A percentile compares a stretch with the other conserved stretches of the same genome.
These are phyloP conservation scores for Thunnus albacares DNA, from an alignment of 2,797 vertebrate genomes.

Conservation along the genomic window DNA sequence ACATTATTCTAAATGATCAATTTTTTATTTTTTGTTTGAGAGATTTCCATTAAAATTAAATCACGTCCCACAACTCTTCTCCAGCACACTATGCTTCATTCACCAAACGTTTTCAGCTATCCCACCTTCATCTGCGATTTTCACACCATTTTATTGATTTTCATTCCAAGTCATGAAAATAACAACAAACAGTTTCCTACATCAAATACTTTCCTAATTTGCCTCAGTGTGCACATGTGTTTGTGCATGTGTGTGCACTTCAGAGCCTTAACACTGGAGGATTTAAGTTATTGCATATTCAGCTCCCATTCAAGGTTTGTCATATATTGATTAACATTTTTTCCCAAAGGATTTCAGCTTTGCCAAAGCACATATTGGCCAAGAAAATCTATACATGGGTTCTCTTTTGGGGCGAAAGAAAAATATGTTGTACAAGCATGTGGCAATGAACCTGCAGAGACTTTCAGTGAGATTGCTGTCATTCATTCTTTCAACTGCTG, in stretches of 20 bases:
- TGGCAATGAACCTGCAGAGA: slow-evolving; percentile 12
- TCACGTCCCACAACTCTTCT: background rate
- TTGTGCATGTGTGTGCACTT: slow-evolving; percentile 29
- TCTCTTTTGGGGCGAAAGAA: slow-evolving; percentile 19
- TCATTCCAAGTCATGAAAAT: background rate
- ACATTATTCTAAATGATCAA: too few species aligned
- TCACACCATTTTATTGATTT: too few species aligned
- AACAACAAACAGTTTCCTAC: background rate
- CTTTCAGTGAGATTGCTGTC: background rate
- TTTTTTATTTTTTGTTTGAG: too few species aligned
- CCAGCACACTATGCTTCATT: background rate
- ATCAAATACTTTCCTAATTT: background rate
- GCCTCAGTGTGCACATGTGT: background rate
- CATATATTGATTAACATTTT: slow-evolving; percentile 45
- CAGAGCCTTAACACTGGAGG: slow-evolving; percentile 5
- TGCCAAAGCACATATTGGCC: slow-evolving; percentile 40
- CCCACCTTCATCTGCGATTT: too few species aligned
- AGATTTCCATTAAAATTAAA: background rate
- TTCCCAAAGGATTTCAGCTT: slow-evolving; percentile 38
- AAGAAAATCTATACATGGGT: slow-evolving; percentile 37
- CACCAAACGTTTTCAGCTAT: background rate
- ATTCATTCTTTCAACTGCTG: background rate
- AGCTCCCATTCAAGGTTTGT: slow-evolving; percentile 41
- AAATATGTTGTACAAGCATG: slow-evolving; percentile 13
- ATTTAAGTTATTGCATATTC: slow-evolving; percentile 60